phyloP scores from a whole-genome alignment of 2,797 vertebrate genomes.

The Columba guinea region DNA sequence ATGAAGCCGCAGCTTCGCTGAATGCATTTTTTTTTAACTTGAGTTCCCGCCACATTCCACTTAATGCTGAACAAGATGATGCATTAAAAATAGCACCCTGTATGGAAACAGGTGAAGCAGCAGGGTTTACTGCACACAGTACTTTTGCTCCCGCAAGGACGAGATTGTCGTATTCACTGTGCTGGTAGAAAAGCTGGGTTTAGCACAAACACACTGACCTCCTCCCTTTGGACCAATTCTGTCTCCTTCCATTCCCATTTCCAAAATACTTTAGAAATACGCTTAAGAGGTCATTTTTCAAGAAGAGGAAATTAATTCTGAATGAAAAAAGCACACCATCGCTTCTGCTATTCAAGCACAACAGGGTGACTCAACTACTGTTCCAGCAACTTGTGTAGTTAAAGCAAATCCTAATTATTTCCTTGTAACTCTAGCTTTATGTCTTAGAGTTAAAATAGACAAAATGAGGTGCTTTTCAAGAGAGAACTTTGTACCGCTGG shows the following conservation, averaged over 20 bases:
- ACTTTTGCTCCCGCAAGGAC: background rate
- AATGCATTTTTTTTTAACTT: background rate
- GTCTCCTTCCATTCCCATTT: background rate
- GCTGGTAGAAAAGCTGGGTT: background rate
- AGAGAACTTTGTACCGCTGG: constrained; percentile 2
- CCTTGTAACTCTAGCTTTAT: background rate
- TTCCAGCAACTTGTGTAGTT: background rate
- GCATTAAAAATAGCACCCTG: background rate
- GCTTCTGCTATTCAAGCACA: background rate
- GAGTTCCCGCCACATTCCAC: background rate
- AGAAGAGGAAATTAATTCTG: background rate
- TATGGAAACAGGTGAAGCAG: background rate
- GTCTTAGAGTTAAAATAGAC: background rate
- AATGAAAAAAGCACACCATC: background rate
- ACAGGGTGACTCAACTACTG: background rate
- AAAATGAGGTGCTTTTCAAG: constrained; percentile 18
- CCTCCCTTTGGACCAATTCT: background rate
- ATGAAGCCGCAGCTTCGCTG: background rate
- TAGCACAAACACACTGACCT: background rate
- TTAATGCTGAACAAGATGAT: background rate
- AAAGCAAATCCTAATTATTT: constrained; percentile 36
- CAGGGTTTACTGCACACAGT: background rate
- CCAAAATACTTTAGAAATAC: background rate
- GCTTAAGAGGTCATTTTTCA: background rate
- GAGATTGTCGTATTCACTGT: background rate